Percentiles rank a stretch among this genome's conserved stretches.
Conservation (phyloP, 2,888 invertebrate species). For the Helicoverpa assulta region DNA sequence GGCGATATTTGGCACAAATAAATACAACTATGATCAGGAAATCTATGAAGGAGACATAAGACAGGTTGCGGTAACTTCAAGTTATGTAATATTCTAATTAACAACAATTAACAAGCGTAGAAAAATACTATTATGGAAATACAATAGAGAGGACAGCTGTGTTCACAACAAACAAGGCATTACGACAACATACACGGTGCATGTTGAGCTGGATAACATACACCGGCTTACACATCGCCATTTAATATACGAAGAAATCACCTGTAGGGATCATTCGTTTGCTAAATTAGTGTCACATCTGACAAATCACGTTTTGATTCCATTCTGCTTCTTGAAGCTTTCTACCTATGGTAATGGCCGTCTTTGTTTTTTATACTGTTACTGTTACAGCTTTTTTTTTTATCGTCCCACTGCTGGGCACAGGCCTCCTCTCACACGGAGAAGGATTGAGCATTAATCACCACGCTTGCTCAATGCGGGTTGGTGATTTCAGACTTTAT, state of each 20-base stretch:
- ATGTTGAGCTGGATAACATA: slow-evolving; percentile 79
- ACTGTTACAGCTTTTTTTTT: too few species aligned
- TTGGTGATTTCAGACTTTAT: too few species aligned
- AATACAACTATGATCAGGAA: slow-evolving; percentile 39
- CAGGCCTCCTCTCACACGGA: too few species aligned
- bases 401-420: too few species aligned
- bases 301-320: not conserved
- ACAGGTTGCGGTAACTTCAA: slow-evolving; percentile 43
- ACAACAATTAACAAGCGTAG: slow-evolving; percentile 75
- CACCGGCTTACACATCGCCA: slow-evolving; percentile 42
- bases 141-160: slow-evolving; percentile 54
- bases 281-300: not conserved
- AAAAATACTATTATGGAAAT: slow-evolving; percentile 72
- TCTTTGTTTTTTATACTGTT: not conserved
- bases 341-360: not conserved
- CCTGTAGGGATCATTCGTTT: not conserved
- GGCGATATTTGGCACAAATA: slow-evolving; percentile 61
- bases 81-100: slow-evolving; percentile 62
- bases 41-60: slow-evolving; percentile 48
- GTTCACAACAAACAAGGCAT: slow-evolving; percentile 66
- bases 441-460: too few species aligned
- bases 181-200: slow-evolving; percentile 58
- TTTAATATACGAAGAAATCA: slow-evolving; percentile 10
- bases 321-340: too few species aligned
- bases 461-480: too few species aligned